Evolutionary conservation across 2,113 vertebrate species (phyloP), one percentile per base, ranked within the genome.

Genomic region (Aplodontia rufa): DNA sequence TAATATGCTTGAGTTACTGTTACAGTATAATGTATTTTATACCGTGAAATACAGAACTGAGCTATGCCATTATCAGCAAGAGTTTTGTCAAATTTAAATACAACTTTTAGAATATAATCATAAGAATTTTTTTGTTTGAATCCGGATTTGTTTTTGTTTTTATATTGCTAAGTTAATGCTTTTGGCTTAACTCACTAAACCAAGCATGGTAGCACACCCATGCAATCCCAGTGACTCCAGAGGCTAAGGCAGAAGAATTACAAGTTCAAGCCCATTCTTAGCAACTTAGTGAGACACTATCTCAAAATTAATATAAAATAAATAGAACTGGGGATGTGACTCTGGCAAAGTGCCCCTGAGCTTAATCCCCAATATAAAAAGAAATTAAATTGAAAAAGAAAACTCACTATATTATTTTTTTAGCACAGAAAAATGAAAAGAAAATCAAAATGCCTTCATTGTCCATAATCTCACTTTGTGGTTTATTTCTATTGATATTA

Each of bases 381-480:
- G 22, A 53, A 53, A 19, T 53, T 53, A 60, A 60, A 60, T 26
- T 26, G 10, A 58, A 58, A 58, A 8, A 20, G 10, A 58, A 58
- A 58, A 58, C 22, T 58, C 26, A 58, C 19, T 60, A 60, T 60
- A 26, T 28, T 60, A 58, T 45, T 85, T 49, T 86, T 69, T 92
- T 91, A 83, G 30, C n/a, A 53, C 22, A 91, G 74, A 90, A 96
- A 94, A 86, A 49, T 84, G 12, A 49, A 47, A 87, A 58, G 28
- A 62, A 80, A 87, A 49, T 92, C 58, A 55, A 72, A 94, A 69
- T 80, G 68, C 6, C 35, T 22, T 64, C 12, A 19, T 83, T 94
- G 47, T 10, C 45, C 30, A 53, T 76, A 64, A 90, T 82, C 37
- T 86, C 60, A 83, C 10, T 83, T 1, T 32, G 68, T 14, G 89